These are phyloP conservation scores for Planococcus citri DNA, from an alignment of 1,140 invertebrate species.

Conservation along the genomic window DNA sequence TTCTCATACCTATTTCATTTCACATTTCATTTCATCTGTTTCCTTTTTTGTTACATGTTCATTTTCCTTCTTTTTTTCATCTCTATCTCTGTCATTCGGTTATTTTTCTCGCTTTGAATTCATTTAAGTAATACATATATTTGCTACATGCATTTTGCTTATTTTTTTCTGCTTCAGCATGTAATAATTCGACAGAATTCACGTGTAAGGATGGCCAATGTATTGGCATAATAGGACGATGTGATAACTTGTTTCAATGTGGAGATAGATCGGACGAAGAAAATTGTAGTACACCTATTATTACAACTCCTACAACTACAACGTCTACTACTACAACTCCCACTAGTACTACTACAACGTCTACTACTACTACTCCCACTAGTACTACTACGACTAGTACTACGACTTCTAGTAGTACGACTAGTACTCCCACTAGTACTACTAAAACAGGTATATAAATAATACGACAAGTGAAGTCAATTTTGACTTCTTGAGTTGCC, in stretches of 20 bases:
- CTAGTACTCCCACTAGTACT: neutral
- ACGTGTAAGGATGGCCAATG: neutral
- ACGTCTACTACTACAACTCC: neutral
- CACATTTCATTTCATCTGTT: too few species aligned
- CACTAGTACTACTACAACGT: neutral
- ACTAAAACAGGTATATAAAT: too few species aligned
- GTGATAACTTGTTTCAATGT: neutral
- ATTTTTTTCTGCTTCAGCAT: conserved; percentile 3
- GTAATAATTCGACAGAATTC: neutral
- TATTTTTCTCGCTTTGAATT: too few species aligned
- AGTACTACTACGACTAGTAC: neutral
- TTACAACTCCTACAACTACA: neutral
- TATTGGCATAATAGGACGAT: neutral
- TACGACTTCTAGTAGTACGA: too few species aligned
- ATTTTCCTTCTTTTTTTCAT: too few species aligned
- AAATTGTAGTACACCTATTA: neutral
- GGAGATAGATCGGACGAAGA: neutral
- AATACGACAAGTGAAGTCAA: too few species aligned
- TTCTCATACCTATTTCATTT: too few species aligned
- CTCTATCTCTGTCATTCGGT: too few species aligned
- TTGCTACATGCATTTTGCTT: neutral
- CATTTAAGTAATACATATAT: neutral
- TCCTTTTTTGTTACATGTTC: too few species aligned
- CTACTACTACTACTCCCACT: neutral
- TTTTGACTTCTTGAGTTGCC: too few species aligned